Conservation (phyloP, 1,140 invertebrate genomes). For the Hyles euphorbiae region DNA sequence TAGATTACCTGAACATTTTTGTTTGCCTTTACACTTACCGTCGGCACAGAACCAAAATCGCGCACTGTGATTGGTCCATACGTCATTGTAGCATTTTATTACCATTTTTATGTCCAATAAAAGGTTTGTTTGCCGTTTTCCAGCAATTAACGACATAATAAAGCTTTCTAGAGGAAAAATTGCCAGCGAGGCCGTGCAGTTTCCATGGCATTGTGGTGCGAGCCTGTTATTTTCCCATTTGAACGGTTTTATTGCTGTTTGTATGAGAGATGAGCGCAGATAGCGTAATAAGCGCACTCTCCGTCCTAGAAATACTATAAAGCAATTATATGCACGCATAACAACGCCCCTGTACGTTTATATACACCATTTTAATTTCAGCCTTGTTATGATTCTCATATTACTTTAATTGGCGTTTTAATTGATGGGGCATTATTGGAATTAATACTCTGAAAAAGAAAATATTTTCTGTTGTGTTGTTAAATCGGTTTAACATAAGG, state of each 20-base stretch:
- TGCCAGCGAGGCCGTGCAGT: conserved; percentile 41
- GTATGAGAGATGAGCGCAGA: conserved; percentile 56
- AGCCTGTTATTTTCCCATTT: conserved; percentile 72
- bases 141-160: conserved; percentile 39
- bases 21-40: not conserved
- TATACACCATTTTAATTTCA: too few relatives aligned
- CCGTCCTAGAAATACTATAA: conserved; percentile 59
- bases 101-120: conserved; percentile 23
- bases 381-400: too few relatives aligned
- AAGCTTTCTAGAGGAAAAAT: conserved; percentile 65
- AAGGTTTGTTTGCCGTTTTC: conserved; percentile 24
- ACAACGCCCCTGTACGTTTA: conserved; percentile 8
- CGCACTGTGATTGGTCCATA: conserved; percentile 11
- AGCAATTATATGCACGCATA: conserved; percentile 68
- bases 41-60: not conserved
- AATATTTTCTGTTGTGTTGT: too few relatives aligned
- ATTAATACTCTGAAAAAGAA: too few relatives aligned
- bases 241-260: conserved; percentile 59
- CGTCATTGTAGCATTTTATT: conserved; percentile 14
- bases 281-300: conserved; percentile 46
- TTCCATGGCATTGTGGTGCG: conserved; percentile 65
- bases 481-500: too few relatives aligned
- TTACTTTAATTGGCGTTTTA: too few relatives aligned
- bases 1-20: not conserved
- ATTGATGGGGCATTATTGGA: too few relatives aligned